Base-by-base conservation (phyloP, 2,888 invertebrate genomes). In the Agriopis leucophaearia region DNA sequence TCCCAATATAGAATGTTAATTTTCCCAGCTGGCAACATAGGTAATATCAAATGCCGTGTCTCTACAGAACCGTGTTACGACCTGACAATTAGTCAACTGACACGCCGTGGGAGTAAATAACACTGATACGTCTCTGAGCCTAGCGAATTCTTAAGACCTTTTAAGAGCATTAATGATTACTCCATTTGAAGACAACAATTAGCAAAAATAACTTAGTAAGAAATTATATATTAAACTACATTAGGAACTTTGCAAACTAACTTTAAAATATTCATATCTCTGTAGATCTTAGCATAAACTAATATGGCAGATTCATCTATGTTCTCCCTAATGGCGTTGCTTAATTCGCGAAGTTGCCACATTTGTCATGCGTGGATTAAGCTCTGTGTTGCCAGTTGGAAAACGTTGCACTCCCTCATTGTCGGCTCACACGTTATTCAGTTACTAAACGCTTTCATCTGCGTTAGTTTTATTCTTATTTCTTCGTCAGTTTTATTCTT, bases 401-500 rank as follows among this genome's bases (percentile, higher is more conserved):
- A 67, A 62, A 62, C 15, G 48, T 62, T 67, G 57, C 51, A 54
- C 27, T 58, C 52, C 47, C 57, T 62, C 57, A 66, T 66, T 62
- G 58, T 58, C 57, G 54, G 38, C 82, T 72, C 81, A 80, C 82
- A 83, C 81, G 83, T 42, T 52, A 55, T 61, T 45, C 54, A 40
- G 54, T 50, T 36, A 54, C 65, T 52, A 57, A 66, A 81, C 86
- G 83, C 84, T 78, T 82, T 71, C 73, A 64, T 69, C 60, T 68
- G 45, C 38, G 58, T 40, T 44, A 42, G 56, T 18, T 45, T 42
- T 64, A 40, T 50, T 72, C 67, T 73, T 74, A 77, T 79, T 80
- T 59, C 36, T 42, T 27, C 59, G 50, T 59, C 58, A 78, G 79
- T 83, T 83, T 85, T 80, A 78, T 84, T 84, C 76, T 76, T 80